phyloP scores from a whole-genome alignment of 2,888 invertebrate genomes.

The Oasisia sp. region DNA sequence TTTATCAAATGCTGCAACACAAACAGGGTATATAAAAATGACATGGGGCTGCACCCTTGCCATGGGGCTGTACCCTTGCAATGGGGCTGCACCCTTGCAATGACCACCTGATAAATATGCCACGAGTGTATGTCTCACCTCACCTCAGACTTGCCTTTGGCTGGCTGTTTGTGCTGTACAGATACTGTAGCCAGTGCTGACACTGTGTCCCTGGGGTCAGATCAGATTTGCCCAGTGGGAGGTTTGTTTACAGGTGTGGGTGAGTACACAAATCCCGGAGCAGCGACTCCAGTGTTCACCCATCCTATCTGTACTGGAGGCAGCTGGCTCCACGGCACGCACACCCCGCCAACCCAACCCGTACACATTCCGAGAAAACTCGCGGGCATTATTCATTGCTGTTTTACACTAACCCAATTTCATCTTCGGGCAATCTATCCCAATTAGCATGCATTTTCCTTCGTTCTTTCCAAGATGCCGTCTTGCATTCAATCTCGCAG shows the following conservation, averaged over 20 bases:
- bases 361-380: neutral
- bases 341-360: neutral
- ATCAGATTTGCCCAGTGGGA: neutral
- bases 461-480: neutral
- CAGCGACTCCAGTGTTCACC: neutral
- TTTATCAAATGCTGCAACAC: no score
- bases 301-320: neutral
- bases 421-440: neutral
- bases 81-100: no score
- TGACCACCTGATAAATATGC: no score
- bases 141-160: neutral
- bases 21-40: no score
- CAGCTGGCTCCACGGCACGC: neutral
- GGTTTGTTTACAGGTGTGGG: neutral
- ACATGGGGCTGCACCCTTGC: no score
- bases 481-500: neutral
- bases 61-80: no score
- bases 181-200: neutral
- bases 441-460: slow-evolving; percentile 10
- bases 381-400: neutral
- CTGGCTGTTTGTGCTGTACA: neutral
- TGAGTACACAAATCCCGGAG: neutral
- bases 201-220: neutral
- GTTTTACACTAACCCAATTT: neutral
- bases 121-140: no score